phyloP scores from a whole-genome alignment of 2,888 invertebrate genomes.

The Pseudanteris insignis region DNA sequence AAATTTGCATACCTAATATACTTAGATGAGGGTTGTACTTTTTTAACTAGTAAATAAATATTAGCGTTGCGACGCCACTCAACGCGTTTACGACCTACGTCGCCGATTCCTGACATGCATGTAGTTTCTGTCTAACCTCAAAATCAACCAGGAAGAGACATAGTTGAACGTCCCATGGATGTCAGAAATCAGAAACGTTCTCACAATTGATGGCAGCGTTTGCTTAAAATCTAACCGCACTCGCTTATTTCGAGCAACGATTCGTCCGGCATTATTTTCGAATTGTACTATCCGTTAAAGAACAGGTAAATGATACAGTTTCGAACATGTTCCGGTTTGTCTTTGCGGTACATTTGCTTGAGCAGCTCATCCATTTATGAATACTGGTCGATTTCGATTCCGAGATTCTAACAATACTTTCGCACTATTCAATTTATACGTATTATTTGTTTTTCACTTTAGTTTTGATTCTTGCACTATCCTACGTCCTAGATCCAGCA shows the following conservation, averaged over 20 bases:
- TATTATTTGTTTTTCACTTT: slow-evolving; percentile 2
- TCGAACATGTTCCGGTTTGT: slow-evolving; percentile 53
- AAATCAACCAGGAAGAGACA: slow-evolving; percentile 48
- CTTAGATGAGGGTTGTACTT: slow-evolving; percentile 25
- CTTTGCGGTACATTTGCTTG: slow-evolving; percentile 54
- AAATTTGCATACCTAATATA: slow-evolving; percentile 25
- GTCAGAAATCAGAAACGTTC: slow-evolving; percentile 43
- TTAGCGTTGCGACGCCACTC: slow-evolving; percentile 67
- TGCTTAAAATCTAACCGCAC: slow-evolving; percentile 47
- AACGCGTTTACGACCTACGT: slow-evolving; percentile 66
- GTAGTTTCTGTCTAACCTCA: slow-evolving; percentile 58
- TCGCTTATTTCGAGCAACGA: slow-evolving; percentile 43
- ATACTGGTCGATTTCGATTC: slow-evolving; percentile 47
- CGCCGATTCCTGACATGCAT: slow-evolving; percentile 67
- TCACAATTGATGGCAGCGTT: slow-evolving; percentile 21
- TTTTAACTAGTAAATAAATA: slow-evolving; percentile 34
- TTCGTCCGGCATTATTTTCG: slow-evolving; percentile 49
- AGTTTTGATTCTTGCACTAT: slow-evolving; percentile 42
- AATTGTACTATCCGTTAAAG: slow-evolving; percentile 61
- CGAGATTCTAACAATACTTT: slow-evolving; percentile 24
- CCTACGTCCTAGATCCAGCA: slow-evolving; percentile 60
- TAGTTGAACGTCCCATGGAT: slow-evolving; percentile 36
- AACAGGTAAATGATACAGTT: slow-evolving; percentile 58
- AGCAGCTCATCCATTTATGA: slow-evolving; percentile 60
- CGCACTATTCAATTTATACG: slow-evolving; percentile 30